Conservation (phyloP, 2,113 vertebrate genomes). For the Picathartes gymnocephalus region DNA sequence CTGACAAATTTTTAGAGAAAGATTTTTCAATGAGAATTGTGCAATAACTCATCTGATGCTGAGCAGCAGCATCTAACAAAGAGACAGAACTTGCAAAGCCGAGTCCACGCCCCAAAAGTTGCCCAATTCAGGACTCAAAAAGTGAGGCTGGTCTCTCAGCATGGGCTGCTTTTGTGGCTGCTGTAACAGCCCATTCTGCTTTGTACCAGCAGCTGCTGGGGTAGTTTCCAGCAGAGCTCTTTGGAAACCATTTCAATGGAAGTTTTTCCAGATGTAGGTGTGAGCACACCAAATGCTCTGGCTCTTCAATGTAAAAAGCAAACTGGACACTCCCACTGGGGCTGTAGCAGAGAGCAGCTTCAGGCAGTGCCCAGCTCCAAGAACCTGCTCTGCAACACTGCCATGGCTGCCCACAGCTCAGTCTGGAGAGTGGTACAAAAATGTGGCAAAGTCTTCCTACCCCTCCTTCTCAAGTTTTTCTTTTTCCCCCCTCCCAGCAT, state of each 20-base stretch:
- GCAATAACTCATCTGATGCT: neutral
- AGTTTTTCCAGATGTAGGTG: conserved; percentile 39
- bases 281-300: neutral
- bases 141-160: neutral
- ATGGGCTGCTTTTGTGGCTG: neutral
- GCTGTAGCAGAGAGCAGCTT: neutral
- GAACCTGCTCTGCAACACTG: neutral
- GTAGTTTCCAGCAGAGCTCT: neutral
- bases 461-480: neutral
- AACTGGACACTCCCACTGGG: neutral
- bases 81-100: neutral
- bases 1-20: neutral
- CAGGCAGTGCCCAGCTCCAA: neutral
- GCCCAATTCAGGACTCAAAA: neutral
- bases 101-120: neutral
- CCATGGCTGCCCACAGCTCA: neutral
- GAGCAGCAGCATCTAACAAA: neutral
- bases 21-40: neutral
- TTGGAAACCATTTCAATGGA: neutral
- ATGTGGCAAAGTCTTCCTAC: neutral
- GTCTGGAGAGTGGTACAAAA: neutral
- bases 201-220: neutral
- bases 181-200: neutral
- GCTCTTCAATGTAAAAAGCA: neutral
- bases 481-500: neutral